phyloP scores from a whole-genome alignment of 2,888 invertebrate species.

The Sarcophaga caerulescens region DNA sequence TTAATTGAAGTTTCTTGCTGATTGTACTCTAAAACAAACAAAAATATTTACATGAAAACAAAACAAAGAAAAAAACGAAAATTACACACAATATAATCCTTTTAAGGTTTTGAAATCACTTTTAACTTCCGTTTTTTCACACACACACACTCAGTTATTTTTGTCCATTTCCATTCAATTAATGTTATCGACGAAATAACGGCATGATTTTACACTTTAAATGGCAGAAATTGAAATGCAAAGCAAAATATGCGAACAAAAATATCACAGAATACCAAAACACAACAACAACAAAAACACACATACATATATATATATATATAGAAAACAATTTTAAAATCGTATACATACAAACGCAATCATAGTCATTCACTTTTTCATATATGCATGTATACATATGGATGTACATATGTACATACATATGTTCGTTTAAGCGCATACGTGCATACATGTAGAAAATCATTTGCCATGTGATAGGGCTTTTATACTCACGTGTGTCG shows the following conservation, averaged over 20 bases:
- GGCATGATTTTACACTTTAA: conserved; percentile 37
- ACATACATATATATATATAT: not conserved
- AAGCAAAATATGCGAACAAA: not conserved
- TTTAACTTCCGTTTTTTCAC: conserved; percentile 45
- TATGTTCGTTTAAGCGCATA: conserved; percentile 29
- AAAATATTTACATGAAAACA: not conserved
- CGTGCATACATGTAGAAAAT: conserved; percentile 44
- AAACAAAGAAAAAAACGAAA: not conserved
- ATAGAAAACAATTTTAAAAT: conserved; percentile 33
- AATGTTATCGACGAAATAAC: conserved; percentile 50
- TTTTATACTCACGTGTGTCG: conserved; percentile 67
- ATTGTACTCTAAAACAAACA: not conserved
- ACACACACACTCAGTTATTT: conserved; percentile 6
- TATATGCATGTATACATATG: not conserved
- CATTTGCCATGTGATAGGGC: conserved; percentile 62
- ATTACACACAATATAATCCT: conserved; percentile 2
- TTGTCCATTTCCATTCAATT: conserved; percentile 52
- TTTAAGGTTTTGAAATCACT: conserved; percentile 41
- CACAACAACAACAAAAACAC: not conserved
- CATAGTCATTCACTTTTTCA: not conserved
- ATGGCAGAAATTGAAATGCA: not conserved
- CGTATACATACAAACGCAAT: conserved; percentile 10
- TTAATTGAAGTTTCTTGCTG: not conserved
- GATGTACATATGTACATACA: not conserved
- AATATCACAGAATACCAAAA: not conserved